Conservation (phyloP, 2,888 invertebrate species). For the Cheiracanthium punctorium region DNA sequence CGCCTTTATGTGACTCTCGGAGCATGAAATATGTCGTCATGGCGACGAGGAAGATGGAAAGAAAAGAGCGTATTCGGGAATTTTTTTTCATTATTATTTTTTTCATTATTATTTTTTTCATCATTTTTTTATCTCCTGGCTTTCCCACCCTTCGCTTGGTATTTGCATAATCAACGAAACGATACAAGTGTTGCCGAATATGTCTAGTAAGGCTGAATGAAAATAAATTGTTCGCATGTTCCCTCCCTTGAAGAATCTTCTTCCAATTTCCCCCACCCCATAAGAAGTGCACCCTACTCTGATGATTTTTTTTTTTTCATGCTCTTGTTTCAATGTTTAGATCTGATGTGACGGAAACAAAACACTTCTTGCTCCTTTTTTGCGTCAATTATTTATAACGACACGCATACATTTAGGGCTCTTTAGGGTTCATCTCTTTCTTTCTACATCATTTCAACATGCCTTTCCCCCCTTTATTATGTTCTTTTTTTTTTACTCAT, state of each 20-base stretch:
- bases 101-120: constrained; percentile 19
- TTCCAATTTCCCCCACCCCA: constrained; percentile 25
- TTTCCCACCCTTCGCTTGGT: constrained; percentile 5
- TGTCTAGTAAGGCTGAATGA: constrained; percentile 49
- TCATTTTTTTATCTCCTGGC: constrained; percentile 9
- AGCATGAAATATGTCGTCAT: constrained; percentile 70
- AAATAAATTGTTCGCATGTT: constrained; percentile 61
- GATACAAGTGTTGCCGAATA: constrained; percentile 65
- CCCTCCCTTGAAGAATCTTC: constrained; percentile 9
- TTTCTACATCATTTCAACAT: too few species aligned
- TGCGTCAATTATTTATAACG: not conserved
- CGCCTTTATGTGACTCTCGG: constrained; percentile 67
- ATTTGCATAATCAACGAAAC: constrained; percentile 69
- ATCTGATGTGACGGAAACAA: not conserved
- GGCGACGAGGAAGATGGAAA: constrained; percentile 20
- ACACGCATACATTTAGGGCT: too few species aligned
- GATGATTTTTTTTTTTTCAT: not conserved
- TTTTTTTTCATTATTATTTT: constrained; percentile 11
- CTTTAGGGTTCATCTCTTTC: too few species aligned
- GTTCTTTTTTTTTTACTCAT: too few species aligned
- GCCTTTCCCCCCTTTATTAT: too few species aligned
- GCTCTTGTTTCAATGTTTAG: not conserved
- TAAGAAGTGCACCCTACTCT: not conserved
- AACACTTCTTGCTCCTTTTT: not conserved
- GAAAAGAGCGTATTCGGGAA: constrained; percentile 1